Percentiles rank a stretch among this genome's conserved stretches.
These are phyloP conservation scores for Ypsolopha sequella DNA, from an alignment of 2,888 invertebrate species.

Conservation along the genomic window DNA sequence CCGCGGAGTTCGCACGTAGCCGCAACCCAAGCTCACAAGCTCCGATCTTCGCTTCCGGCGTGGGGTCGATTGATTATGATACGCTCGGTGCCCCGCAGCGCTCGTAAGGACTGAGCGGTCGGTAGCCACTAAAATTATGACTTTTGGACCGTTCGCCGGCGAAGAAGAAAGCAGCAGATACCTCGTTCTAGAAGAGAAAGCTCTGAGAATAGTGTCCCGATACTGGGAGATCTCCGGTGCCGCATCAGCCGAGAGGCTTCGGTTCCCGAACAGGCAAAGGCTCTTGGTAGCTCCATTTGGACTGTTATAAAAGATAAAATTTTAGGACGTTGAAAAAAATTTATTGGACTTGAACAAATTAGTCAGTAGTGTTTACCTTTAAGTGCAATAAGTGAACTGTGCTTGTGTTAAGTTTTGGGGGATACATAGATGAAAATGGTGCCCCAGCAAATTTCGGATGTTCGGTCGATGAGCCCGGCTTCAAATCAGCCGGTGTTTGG, in stretches of 20 bases:
- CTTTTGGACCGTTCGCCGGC: conserved; percentile 62
- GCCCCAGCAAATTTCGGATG: conserved; percentile 77
- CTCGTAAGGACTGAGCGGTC: conserved; percentile 44
- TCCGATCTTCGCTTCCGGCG: conserved; percentile 11
- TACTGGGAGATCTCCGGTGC: conserved; percentile 59
- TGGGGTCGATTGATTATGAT: conserved; percentile 42
- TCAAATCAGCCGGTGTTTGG: conserved; percentile 84
- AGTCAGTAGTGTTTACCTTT: conserved; percentile 31
- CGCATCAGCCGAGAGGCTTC: conserved; percentile 54
- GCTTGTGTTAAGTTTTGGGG: conserved; percentile 24
- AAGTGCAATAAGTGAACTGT: conserved; percentile 65
- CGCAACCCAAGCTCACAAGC: conserved; percentile 24
- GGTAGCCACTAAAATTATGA: conserved; percentile 66
- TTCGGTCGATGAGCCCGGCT: conserved; percentile 70
- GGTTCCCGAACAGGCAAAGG: conserved; percentile 44
- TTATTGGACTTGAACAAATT: conserved; percentile 37
- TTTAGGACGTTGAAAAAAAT: conserved; percentile 19
- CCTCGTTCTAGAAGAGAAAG: conserved; percentile 56
- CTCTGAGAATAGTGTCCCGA: conserved; percentile 63
- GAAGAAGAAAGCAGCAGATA: conserved; percentile 60
- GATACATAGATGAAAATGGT: conserved; percentile 73
- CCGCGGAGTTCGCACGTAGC: conserved; percentile 61
- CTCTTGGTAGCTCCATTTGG: conserved; percentile 39
- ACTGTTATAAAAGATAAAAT: conserved; percentile 38
- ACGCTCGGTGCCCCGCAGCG: conserved; percentile 52